Percentiles rank a stretch among this genome's conserved stretches.
phyloP scores from a whole-genome alignment of 2,888 invertebrate genomes.

The Andrena dorsata region DNA sequence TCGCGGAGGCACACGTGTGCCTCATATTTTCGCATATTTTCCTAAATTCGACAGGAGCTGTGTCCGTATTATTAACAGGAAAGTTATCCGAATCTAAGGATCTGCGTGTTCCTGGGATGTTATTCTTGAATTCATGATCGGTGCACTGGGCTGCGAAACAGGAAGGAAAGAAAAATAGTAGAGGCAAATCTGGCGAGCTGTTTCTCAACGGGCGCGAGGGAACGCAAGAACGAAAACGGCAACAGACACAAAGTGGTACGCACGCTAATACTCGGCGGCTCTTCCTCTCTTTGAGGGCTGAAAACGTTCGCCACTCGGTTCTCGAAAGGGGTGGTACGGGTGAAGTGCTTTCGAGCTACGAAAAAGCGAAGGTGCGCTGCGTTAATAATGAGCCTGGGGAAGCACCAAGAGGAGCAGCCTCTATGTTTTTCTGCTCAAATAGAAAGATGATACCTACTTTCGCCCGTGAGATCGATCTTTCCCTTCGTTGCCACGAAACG shows the following conservation, averaged over 20 bases:
- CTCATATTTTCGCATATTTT: no score
- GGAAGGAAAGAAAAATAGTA: conserved; percentile 26
- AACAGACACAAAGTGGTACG: conserved; percentile 54
- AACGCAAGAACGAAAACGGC: conserved; percentile 34
- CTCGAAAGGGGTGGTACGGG: conserved; percentile 54
- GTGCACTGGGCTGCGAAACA: conserved; percentile 1
- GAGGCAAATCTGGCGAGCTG: conserved; percentile 14
- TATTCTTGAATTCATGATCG: neutral
- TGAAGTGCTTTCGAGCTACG: conserved; percentile 63
- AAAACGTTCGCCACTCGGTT: conserved; percentile 52
- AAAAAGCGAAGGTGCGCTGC: conserved; percentile 66
- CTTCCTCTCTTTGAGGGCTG: conserved; percentile 48
- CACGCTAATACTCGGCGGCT: conserved; percentile 46
- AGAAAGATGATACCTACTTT: conserved; percentile 39
- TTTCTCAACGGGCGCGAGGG: conserved; percentile 6
- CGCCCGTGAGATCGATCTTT: neutral
- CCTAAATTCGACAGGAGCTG: no score
- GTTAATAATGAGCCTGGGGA: conserved; percentile 65
- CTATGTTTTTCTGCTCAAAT: conserved; percentile 58
- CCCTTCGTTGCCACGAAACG: neutral
- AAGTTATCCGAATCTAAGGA: no score
- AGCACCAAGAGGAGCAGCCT: conserved; percentile 30
- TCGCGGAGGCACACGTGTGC: no score
- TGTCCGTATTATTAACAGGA: no score
- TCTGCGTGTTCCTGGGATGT: no score